A percentile compares a stretch with the other conserved stretches of the same genome.
These are phyloP conservation scores for Resseliella maxima DNA, from an alignment of 2,888 invertebrate species.

Conservation along the genomic window DNA sequence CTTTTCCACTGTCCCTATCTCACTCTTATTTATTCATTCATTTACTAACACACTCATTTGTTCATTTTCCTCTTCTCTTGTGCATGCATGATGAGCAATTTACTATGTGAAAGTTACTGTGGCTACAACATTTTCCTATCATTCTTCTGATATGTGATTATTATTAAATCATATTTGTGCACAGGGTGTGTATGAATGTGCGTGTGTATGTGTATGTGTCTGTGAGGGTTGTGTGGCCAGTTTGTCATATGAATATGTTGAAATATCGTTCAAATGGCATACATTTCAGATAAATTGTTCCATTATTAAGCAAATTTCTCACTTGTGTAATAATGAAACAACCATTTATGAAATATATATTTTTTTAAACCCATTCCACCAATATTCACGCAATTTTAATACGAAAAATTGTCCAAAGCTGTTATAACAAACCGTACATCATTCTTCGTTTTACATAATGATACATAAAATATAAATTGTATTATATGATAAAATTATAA, in stretches of 20 bases:
- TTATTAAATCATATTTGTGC: not conserved
- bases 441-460: too few relatives aligned
- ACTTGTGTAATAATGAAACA: not conserved
- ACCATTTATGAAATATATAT: not conserved
- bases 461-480: not conserved
- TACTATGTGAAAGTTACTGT: not conserved
- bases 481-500: not conserved
- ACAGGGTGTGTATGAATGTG: not conserved
- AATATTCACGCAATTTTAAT: too few relatives aligned
- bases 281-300: not conserved
- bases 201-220: not conserved
- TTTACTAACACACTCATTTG: too few relatives aligned
- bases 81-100: not conserved
- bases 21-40: too few relatives aligned
- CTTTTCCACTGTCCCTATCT: too few relatives aligned
- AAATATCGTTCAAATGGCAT: not conserved
- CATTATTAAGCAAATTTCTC: not conserved
- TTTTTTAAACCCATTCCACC: too few relatives aligned
- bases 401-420: too few relatives aligned
- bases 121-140: not conserved
- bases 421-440: too few relatives aligned
- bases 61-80: too few relatives aligned
- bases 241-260: not conserved
- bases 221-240: not conserved
- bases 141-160: constrained; percentile 39